These are phyloP conservation scores for Riptortus pedestris DNA, from an alignment of 1,140 invertebrate species.

Conservation along the genomic window DNA sequence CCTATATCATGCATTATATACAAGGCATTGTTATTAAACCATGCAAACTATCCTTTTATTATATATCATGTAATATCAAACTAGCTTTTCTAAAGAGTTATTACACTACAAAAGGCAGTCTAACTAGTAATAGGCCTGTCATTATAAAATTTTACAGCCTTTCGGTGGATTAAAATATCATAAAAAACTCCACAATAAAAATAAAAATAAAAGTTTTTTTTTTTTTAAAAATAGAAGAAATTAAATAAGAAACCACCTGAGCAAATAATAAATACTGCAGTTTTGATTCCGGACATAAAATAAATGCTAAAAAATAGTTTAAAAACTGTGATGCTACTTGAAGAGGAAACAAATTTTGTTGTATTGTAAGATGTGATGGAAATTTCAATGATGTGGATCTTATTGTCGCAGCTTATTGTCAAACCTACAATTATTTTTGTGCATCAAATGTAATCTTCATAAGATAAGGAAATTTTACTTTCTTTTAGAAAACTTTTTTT, in stretches of 20 bases:
- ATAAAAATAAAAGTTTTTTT: background rate
- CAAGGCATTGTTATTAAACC: constrained; percentile 10
- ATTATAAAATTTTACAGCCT: constrained; percentile 18
- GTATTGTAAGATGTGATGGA: no score
- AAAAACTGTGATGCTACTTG: no score
- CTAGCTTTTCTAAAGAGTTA: constrained; percentile 15
- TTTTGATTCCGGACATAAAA: background rate
- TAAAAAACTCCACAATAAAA: background rate
- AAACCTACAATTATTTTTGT: no score
- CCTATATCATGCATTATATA: constrained; percentile 13
- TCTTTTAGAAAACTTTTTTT: no score
- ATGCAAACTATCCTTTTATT: constrained; percentile 14
- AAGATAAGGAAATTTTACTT: no score
- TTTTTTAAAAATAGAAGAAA: background rate
- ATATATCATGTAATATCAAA: background rate
- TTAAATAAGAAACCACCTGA: constrained; percentile 9
- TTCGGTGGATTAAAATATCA: constrained; percentile 11
- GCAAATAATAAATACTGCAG: constrained; percentile 5
- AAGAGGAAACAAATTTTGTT: no score
- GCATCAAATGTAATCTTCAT: no score
- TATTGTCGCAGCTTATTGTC: no score
- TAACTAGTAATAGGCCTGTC: constrained; percentile 16
- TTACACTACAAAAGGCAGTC: constrained; percentile 15
- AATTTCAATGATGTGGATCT: no score
- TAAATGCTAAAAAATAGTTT: constrained; percentile 13